Evolutionary conservation across 1,140 invertebrate genomes (phyloP).

Genomic region (Micrasema minimum): DNA sequence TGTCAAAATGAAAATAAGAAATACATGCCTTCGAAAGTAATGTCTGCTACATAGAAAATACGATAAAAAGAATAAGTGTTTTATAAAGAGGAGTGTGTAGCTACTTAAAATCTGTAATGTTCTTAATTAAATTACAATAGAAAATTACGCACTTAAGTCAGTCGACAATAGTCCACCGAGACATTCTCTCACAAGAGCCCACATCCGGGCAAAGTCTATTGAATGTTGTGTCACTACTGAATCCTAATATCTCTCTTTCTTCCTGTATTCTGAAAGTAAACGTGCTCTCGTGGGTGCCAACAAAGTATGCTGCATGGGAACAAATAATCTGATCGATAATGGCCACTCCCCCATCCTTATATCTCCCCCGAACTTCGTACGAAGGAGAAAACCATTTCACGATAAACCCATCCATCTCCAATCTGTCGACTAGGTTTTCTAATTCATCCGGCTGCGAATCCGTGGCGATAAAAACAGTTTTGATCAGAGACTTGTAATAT

Average conservation of each 20-base stretch:
- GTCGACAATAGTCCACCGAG: conserved; percentile 58
- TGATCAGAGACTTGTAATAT: conserved; percentile 41
- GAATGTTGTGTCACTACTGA: conserved; percentile 84
- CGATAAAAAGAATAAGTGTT: no score
- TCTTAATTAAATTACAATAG: no score
- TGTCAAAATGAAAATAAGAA: no score
- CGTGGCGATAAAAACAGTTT: conserved; percentile 81
- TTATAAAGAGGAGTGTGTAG: no score
- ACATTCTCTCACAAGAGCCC: conserved; percentile 60
- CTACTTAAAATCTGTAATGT: no score
- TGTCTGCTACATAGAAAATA: no score
- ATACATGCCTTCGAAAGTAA: no score
- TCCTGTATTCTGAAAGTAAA: conserved; percentile 97
- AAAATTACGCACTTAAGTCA: no score
- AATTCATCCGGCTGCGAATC: conserved; percentile 76
- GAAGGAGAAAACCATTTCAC: conserved; percentile 58
- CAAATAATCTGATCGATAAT: conserved; percentile 98
- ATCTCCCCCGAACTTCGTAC: conserved; percentile 65
- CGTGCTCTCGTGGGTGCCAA: conserved; percentile 94
- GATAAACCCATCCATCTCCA: conserved; percentile 57
- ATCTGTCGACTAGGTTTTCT: conserved; percentile 61
- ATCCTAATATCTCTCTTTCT: conserved; percentile 94
- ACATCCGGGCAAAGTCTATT: conserved; percentile 82
- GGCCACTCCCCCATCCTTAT: conserved; percentile 88
- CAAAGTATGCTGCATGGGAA: conserved; percentile 86